A percentile compares a stretch with the other conserved stretches of the same genome.
Evolutionary conservation across 2,888 invertebrate species (phyloP).

Genomic region (Panorpa germanica): DNA sequence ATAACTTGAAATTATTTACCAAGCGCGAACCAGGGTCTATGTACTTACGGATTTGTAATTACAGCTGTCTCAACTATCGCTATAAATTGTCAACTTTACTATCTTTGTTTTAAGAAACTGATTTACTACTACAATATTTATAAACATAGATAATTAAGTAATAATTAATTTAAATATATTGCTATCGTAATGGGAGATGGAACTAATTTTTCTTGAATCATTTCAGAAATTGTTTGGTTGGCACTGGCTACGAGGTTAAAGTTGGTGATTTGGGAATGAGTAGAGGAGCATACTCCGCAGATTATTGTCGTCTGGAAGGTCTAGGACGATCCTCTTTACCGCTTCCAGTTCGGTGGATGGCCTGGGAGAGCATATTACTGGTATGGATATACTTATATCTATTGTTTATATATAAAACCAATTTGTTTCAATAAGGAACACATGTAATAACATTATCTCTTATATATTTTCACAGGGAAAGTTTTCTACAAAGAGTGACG

Average conservation of each 20-base stretch:
- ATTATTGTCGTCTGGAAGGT: constrained; percentile 63
- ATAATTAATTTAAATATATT: too few species aligned
- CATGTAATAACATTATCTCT: neutral
- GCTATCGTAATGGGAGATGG: neutral
- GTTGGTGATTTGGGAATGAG: constrained; percentile 58
- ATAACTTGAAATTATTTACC: too few species aligned
- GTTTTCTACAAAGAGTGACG: constrained; percentile 68
- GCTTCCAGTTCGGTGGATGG: constrained; percentile 74
- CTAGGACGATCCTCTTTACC: constrained; percentile 31
- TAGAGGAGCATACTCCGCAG: constrained; percentile 46
- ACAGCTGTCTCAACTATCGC: too few species aligned
- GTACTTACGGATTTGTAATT: too few species aligned
- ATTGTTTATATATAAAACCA: neutral
- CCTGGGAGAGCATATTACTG: constrained; percentile 65
- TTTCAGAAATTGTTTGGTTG: constrained; percentile 66
- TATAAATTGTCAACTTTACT: too few species aligned
- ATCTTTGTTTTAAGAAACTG: too few species aligned
- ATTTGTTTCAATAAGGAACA: neutral
- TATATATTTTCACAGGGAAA: constrained; percentile 38
- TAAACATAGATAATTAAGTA: too few species aligned
- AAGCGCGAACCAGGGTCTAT: too few species aligned
- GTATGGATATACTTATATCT: constrained; percentile 26
- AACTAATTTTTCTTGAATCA: constrained; percentile 12
- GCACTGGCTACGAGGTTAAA: constrained; percentile 49
- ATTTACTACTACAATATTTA: too few species aligned